These are phyloP conservation scores for Lagorchestes hirsutus DNA, from an alignment of 2,797 vertebrate species.

Conservation along the genomic window DNA sequence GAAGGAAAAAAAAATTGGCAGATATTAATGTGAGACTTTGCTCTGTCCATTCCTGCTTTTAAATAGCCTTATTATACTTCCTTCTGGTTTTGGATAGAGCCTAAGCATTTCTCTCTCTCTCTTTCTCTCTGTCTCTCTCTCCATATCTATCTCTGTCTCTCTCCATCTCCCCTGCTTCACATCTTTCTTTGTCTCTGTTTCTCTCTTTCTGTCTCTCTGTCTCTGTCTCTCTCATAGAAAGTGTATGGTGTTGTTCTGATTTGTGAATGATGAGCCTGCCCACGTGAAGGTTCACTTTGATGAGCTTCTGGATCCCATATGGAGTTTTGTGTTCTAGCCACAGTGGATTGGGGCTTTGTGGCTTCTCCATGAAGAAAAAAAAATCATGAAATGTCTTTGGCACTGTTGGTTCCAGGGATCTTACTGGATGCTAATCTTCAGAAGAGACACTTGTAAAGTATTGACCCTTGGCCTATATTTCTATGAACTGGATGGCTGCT, in stretches of 20 bases:
- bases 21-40: neutral
- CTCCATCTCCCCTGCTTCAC: no score
- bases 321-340: neutral
- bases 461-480: constrained; percentile 61
- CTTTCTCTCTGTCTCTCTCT: neutral
- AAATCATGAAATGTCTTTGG: constrained; percentile 49
- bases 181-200: no score
- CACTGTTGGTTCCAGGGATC: constrained; percentile 54
- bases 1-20: neutral
- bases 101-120: no score
- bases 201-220: neutral
- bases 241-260: neutral
- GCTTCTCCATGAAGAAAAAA: constrained; percentile 61
- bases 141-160: no score
- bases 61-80: neutral
- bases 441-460: constrained; percentile 49
- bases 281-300: neutral
- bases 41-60: neutral
- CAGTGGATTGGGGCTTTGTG: neutral
- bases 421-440: neutral
- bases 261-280: neutral
- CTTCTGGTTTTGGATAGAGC: neutral
- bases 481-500: neutral
- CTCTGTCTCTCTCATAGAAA: neutral
- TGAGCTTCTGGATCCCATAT: neutral